A percentile compares a stretch with the other conserved stretches of the same genome.
phyloP scores from a whole-genome alignment of 2,113 vertebrate genomes.

The Sphaerodactylus townsendi region DNA sequence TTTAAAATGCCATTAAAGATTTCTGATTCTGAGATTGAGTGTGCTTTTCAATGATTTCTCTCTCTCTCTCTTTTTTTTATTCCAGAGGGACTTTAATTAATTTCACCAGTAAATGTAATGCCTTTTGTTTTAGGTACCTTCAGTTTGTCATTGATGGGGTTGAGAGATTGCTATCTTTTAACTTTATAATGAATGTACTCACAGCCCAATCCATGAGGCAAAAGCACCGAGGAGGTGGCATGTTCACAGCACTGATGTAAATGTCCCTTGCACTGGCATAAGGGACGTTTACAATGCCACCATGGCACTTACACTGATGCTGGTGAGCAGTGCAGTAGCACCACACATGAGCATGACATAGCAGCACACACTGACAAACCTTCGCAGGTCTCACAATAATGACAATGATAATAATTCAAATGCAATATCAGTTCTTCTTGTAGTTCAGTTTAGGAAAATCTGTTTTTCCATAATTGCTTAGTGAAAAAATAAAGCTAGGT shows the following conservation, averaged over 20 bases:
- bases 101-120: neutral
- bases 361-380: no score
- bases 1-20: no score
- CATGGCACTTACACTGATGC: no score
- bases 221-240: no score
- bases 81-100: neutral
- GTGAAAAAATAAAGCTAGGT: neutral
- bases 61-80: neutral
- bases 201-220: no score
- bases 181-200: neutral
- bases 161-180: neutral
- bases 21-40: neutral
- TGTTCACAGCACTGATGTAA: no score
- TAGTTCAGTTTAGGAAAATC: neutral
- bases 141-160: neutral
- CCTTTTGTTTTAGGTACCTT: neutral
- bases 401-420: neutral
- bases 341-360: no score
- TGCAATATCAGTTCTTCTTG: neutral
- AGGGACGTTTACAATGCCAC: no score
- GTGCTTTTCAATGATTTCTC: neutral
- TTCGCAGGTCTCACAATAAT: no score
- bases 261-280: no score
- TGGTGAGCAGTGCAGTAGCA: no score
- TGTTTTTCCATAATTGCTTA: neutral